Conservation (phyloP, 2,888 invertebrate genomes). For the Ctena decussata region DNA sequence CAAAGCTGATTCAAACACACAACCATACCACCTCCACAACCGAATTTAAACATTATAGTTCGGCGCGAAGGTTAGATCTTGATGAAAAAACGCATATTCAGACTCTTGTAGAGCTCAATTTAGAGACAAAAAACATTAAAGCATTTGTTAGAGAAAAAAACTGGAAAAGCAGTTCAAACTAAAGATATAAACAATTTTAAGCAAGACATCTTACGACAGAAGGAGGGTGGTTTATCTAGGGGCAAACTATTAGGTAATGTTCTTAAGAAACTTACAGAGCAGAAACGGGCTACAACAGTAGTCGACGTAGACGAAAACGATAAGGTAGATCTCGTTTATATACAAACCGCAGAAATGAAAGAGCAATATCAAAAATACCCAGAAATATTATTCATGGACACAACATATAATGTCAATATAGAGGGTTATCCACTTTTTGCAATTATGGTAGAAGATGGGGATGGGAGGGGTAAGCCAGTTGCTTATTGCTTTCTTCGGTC, state of each 20-base stretch:
- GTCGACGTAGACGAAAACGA: not conserved
- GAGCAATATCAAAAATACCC: not conserved
- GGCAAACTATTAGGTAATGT: not conserved
- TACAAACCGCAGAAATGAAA: constrained; percentile 7
- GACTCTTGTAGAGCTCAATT: not conserved
- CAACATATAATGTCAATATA: constrained; percentile 13
- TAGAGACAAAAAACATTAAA: constrained; percentile 21
- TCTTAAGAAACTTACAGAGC: not conserved
- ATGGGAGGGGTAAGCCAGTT: not conserved
- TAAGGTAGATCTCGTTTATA: not conserved
- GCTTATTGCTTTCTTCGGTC: constrained; percentile 12
- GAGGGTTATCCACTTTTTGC: constrained; percentile 12
- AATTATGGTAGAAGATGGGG: constrained; percentile 14
- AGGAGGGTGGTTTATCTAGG: not conserved
- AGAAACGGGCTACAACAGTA: not conserved
- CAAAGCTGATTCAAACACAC: not conserved
- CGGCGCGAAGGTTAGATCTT: not conserved
- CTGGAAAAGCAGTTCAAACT: not conserved
- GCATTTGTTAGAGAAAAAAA: constrained; percentile 2
- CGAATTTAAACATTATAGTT: constrained; percentile 12
- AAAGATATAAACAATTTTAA: constrained; percentile 6
- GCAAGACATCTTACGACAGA: not conserved
- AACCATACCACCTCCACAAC: not conserved
- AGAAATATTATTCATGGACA: constrained; percentile 1
- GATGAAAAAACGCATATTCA: not conserved